Evolutionary conservation across 1,140 invertebrate species (phyloP).

Genomic region (Drosophila orosa): DNA sequence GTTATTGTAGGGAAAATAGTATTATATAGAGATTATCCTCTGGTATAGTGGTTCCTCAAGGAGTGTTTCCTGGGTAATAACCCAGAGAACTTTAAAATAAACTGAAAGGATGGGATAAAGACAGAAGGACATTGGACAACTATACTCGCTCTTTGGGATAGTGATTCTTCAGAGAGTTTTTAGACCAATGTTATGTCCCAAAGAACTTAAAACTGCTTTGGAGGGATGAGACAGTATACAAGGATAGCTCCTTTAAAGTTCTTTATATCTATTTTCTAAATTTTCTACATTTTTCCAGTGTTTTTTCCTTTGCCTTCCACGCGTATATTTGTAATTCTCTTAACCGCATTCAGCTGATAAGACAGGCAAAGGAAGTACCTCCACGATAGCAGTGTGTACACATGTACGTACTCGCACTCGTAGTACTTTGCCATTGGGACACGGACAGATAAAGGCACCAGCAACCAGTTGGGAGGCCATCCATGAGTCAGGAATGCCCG

Average conservation of each 20-base stretch:
- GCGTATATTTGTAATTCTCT: conserved; percentile 39
- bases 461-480: conserved; percentile 19
- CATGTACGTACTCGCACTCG: conserved; percentile 4
- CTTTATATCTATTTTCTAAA: not conserved
- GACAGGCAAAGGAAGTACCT: conserved; percentile 61
- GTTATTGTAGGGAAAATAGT: not conserved
- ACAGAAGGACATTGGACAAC: too few relatives aligned
- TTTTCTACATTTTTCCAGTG: not conserved
- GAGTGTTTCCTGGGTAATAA: not conserved
- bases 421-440: conserved; percentile 44
- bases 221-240: too few relatives aligned
- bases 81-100: not conserved
- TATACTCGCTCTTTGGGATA: too few relatives aligned
- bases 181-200: too few relatives aligned
- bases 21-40: not conserved
- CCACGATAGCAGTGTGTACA: conserved; percentile 24
- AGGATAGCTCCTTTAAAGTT: not conserved
- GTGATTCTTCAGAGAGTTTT: too few relatives aligned
- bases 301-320: conserved; percentile 10
- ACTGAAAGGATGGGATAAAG: not conserved
- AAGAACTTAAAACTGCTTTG: too few relatives aligned
- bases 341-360: conserved; percentile 57
- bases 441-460: conserved; percentile 64
- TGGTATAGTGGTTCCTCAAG: not conserved
- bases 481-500: conserved; percentile 53